Base-by-base conservation (phyloP, 1,140 invertebrate genomes). In the Stenopsyche tienmushanensis region DNA sequence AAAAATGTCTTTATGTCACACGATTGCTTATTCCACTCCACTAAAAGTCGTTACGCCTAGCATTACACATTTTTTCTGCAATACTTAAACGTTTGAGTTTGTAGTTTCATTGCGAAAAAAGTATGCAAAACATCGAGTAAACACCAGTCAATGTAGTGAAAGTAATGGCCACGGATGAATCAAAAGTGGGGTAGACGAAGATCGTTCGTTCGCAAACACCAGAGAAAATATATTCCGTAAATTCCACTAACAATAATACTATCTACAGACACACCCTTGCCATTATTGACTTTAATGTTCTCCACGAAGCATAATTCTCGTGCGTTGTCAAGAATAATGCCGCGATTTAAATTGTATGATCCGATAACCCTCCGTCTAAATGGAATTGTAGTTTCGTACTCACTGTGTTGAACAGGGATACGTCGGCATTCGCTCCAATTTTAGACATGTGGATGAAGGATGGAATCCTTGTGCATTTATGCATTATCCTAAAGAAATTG, bases 401-500 rank as follows among this genome's bases (percentile, higher is more conserved):
- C 13, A 34, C 29, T 34, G 29, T 34, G 5, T 5, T 13, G 13
- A 7, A 13, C 29, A 34, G 13, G 13, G 13, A 5, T 34, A 34
- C 5, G 13, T 13, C 5, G 29, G 29, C n/a, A n/a, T n/a, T n/a
- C n/a, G n/a, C n/a, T n/a, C n/a, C n/a, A n/a, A n/a, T n/a, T n/a
- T n/a, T n/a, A n/a, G n/a, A n/a, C n/a, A n/a, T n/a, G n/a, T n/a
- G n/a, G n/a, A n/a, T n/a, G n/a, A n/a, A n/a, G n/a, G n/a, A n/a
- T n/a, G n/a, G n/a, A n/a, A n/a, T n/a, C n/a, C 29, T 34, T 13
- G 29, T 34, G 29, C 29, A 34, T 34, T 7, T 13, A 13, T 34
- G 29, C 29, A 34, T 24, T n/a, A 34, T 55, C 25, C 52, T 10
- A 10, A 13, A n/a, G 52, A 34, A 55, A 55, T 55, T 55, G 52